phyloP scores from a whole-genome alignment of 2,113 vertebrate species.

The Sebastes fasciatus region DNA sequence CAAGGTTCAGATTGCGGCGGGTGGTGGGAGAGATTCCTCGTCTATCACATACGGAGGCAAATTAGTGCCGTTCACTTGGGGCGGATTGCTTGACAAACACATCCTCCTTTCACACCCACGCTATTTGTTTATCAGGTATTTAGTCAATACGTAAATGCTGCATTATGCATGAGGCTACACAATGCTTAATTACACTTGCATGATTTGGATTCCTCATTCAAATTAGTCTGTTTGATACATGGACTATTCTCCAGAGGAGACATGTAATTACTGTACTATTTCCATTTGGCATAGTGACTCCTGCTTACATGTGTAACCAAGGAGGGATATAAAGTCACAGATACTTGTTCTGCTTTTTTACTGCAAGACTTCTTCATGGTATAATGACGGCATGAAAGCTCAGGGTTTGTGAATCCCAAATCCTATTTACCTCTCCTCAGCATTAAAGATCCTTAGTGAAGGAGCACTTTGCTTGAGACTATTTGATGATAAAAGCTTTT shows the following conservation, averaged over 20 bases:
- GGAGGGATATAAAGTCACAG: slow-evolving; percentile 54
- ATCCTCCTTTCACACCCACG: slow-evolving; percentile 47
- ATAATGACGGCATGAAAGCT: slow-evolving; percentile 64
- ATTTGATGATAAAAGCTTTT: slow-evolving; percentile 77
- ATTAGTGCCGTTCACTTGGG: slow-evolving; percentile 49
- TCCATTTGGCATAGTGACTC: slow-evolving; percentile 59
- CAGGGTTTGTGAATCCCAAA: slow-evolving; percentile 63
- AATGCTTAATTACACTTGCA: slow-evolving; percentile 78
- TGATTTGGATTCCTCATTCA: slow-evolving; percentile 73
- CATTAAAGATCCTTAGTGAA: slow-evolving; percentile 61
- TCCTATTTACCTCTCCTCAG: slow-evolving; percentile 71
- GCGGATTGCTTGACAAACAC: slow-evolving; percentile 50
- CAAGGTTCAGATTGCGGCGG: slow-evolving; percentile 65
- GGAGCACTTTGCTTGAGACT: slow-evolving; percentile 61
- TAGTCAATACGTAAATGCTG: slow-evolving; percentile 66
- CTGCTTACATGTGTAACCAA: slow-evolving; percentile 53
- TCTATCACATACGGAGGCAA: slow-evolving; percentile 48
- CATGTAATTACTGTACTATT: slow-evolving; percentile 74
- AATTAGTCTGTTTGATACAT: slow-evolving; percentile 72
- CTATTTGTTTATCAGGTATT: slow-evolving; percentile 78
- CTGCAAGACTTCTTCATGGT: slow-evolving; percentile 49
- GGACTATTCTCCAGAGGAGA: slow-evolving; percentile 69
- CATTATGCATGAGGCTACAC: slow-evolving; percentile 76
- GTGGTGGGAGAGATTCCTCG: slow-evolving; percentile 49
- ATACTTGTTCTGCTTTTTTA: slow-evolving; percentile 43